Conservation (phyloP, 2,797 vertebrate species). For the Oceanodroma leucorhoa region DNA sequence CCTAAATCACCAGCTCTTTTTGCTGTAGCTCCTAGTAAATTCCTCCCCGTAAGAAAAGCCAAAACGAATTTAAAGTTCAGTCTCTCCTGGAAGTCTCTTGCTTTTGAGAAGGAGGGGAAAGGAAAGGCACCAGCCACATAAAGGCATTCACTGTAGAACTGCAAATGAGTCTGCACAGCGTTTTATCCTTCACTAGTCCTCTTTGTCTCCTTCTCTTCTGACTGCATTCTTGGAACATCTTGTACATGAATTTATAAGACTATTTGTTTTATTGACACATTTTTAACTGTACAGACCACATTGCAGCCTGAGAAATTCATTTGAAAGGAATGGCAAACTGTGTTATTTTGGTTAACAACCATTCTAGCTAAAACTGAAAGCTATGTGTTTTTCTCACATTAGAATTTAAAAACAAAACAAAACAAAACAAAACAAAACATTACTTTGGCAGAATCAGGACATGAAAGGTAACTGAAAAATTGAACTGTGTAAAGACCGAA, state of each 20-base stretch:
- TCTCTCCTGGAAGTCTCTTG: slow-evolving; percentile 21
- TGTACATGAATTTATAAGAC: slow-evolving; percentile 50
- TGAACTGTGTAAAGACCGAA: neutral
- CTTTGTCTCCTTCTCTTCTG: slow-evolving; percentile 45
- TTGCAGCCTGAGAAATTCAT: neutral
- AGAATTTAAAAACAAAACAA: neutral
- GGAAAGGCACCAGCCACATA: slow-evolving; percentile 43
- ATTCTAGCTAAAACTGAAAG: neutral
- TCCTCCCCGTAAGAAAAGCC: neutral
- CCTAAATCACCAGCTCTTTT: neutral
- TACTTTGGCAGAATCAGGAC: neutral
- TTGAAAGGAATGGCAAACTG: neutral
- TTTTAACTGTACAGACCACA: neutral
- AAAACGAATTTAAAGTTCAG: slow-evolving; percentile 26
- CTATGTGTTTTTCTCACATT: neutral
- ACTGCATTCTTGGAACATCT: slow-evolving; percentile 50
- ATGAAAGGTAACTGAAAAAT: neutral
- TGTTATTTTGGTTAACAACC: neutral
- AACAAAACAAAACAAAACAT: neutral
- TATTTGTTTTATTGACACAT: slow-evolving; percentile 36
- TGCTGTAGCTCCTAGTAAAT: neutral
- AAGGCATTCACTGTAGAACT: slow-evolving; percentile 49
- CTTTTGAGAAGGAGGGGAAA: slow-evolving; percentile 32
- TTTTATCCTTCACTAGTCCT: slow-evolving; percentile 43
- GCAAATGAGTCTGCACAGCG: slow-evolving; percentile 55